Evolutionary conservation across 2,888 invertebrate species (phyloP), one percentile per base, ranked within the genome.

Genomic region (Perizoma affinitatum): DNA sequence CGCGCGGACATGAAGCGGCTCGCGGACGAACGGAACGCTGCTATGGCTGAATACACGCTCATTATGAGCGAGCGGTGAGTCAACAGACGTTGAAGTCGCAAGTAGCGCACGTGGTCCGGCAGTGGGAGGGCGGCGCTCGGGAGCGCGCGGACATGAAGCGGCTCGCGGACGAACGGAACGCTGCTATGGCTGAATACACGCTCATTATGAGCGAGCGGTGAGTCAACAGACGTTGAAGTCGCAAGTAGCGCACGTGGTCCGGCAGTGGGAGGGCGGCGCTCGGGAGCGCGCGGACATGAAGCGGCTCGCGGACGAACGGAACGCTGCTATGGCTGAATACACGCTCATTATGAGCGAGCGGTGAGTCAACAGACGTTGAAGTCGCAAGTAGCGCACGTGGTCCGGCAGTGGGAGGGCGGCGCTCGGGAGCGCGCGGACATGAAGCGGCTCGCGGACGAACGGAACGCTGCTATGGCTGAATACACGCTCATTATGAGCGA

Each of bases 381-480:
- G 84, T 97, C 97, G 81, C 98, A 98, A 74, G 96, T 97, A 76
- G 96, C 96, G n/a, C 95, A 95, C 65, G 96, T 95, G 33, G 94
- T 96, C 71, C 93, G 96, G 50, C 96, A 97, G 82, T 96, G 87
- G 97, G 97, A 83, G 95, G 96, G 81, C 93, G 96, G 74, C 96
- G 97, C 80, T 94, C 95, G 71, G 84, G 97, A 71, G 94, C 94
- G 76, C 65, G 95, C 96, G 59, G 98, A 98, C 83, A 94, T 98
- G 78, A 96, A 97, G 82, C 94, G 97, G 51, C 93, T 98, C 53
- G 96, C 96, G 0, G 97, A 97, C 80, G 98, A 98, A 80, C 93
- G 98, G 51, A 97, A 98, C 89, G 97, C 97, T 5, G 97, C 97
- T 44, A 95, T 97, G 87, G 96, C 97, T 63, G 98, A 99, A 84